phyloP scores from a whole-genome alignment of 2,888 invertebrate species.

The Halictus quadricinctus region DNA sequence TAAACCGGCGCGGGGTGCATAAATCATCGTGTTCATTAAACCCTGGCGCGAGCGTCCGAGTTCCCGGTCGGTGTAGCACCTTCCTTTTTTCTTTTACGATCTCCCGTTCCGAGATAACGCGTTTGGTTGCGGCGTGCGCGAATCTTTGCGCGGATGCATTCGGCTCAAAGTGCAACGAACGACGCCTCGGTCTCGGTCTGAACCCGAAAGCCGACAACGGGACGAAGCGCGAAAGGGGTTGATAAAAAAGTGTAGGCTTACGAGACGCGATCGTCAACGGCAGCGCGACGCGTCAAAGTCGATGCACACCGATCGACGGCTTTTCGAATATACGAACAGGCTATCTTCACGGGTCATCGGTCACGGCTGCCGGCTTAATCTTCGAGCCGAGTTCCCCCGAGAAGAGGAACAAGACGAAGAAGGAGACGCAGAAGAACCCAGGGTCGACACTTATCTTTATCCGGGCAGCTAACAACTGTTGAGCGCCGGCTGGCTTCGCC shows the following conservation, averaged over 20 bases:
- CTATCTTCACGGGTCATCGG: slow-evolving; percentile 81
- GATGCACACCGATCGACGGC: slow-evolving; percentile 65
- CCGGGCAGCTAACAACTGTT: slow-evolving; percentile 70
- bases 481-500: slow-evolving; percentile 56
- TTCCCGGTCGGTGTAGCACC: slow-evolving; percentile 9
- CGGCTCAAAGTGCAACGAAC: slow-evolving; percentile 76
- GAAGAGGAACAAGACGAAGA: slow-evolving; percentile 50
- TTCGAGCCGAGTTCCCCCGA: slow-evolving; percentile 69
- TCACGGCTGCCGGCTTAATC: slow-evolving; percentile 78
- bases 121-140: neutral
- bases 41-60: neutral
- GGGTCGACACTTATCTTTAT: slow-evolving; percentile 78
- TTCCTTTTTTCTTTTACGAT: slow-evolving; percentile 19
- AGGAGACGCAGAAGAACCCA: slow-evolving; percentile 62
- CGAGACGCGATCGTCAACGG: slow-evolving; percentile 19
- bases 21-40: slow-evolving; percentile 16
- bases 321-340: slow-evolving; percentile 72
- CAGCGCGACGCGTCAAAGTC: slow-evolving; percentile 37
- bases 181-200: slow-evolving; percentile 50
- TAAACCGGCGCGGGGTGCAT: slow-evolving; percentile 8
- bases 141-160: slow-evolving; percentile 37
- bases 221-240: slow-evolving; percentile 65
- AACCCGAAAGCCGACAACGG: slow-evolving; percentile 70
- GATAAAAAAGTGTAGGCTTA: slow-evolving; percentile 74
- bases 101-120: slow-evolving; percentile 11